Conservation (phyloP, 1,140 invertebrate species). For the Euwallacea similis region DNA sequence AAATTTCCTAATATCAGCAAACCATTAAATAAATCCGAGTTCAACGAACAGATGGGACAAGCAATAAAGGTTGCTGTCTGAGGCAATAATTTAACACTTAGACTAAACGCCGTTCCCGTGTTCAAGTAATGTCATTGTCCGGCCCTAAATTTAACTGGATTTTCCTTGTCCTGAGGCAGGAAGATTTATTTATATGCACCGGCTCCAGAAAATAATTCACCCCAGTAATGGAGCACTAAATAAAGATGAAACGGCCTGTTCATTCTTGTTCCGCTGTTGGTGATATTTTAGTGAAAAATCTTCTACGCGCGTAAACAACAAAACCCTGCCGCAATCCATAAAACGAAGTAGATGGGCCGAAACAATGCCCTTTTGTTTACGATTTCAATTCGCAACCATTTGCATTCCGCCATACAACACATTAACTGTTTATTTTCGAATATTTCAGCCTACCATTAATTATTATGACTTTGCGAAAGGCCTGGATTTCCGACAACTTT, state of each 20-base stretch:
- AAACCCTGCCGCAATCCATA: too few species aligned
- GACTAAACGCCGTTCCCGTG: slow-evolving; percentile 20
- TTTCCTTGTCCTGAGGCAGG: not conserved
- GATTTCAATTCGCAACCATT: too few species aligned
- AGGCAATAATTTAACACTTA: slow-evolving; percentile 24
- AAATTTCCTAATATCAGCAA: slow-evolving; percentile 2
- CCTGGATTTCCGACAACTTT: too few species aligned
- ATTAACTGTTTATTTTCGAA: not conserved
- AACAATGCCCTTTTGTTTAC: too few species aligned
- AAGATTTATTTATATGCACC: slow-evolving; percentile 22
- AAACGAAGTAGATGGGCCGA: too few species aligned
- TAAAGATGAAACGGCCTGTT: too few species aligned
- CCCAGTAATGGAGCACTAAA: not conserved
- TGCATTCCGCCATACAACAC: too few species aligned
- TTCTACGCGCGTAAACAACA: too few species aligned
- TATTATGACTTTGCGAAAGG: too few species aligned
- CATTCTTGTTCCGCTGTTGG: too few species aligned
- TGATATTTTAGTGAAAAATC: too few species aligned
- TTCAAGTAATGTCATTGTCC: slow-evolving; percentile 19
- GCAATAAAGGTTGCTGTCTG: slow-evolving; percentile 14
- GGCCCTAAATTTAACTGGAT: slow-evolving; percentile 18
- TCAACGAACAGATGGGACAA: slow-evolving; percentile 17
- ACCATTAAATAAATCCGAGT: slow-evolving; percentile 16
- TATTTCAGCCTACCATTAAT: not conserved
- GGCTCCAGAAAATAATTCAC: slow-evolving; percentile 9